Base-by-base conservation (phyloP, 2,888 invertebrate genomes). In the Cylloceria caligata region DNA sequence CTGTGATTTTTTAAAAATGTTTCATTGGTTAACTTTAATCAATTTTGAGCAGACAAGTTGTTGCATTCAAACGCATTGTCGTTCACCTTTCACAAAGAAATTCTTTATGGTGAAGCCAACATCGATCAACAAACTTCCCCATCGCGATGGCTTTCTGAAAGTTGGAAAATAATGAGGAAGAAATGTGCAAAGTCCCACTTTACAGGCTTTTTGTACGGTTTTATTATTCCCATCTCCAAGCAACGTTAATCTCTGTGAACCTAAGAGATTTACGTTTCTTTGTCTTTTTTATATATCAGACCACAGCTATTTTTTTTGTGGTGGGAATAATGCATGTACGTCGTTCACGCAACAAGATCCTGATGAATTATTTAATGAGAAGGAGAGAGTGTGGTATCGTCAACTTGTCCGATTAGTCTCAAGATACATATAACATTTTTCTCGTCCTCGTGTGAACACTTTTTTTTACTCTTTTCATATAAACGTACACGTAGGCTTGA, bases 351-450 rank as follows among this genome's bases (percentile, higher is more conserved):
- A 19, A 21, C 21, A 11, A 21, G 30, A 34, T 3, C 9, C 21
- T 24, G 45, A 65, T 75, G 64, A 75, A 80, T 75, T 80, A 80
- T 75, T 74, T 62, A 73, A 55, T 47, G 47, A 49, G 19, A 52
- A 16, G 49, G 4, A 49, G 7, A 16, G 16, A n/a, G 30, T 30
- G 34, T 30, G 16, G 16, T 57, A 52, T 67, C 47, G 57, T 74
- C 16, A 49, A 34, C 42, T 73, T 49, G 9, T n/a, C n/a, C 49
- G 16, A 67, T 68, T 62, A 73, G 67, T 60, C 9, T 30, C 16
- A 39, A 9, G 34, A n/a, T 36, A 49, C 24, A 36, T n/a, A 39
- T 13, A 42, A 36, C 74, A 24, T 68, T 60, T 52, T 11, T 42
- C 21, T 47, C 52, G 13, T 34, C 16, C 19, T 47, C 21, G 16